Evolutionary conservation across 2,797 vertebrate species (phyloP), one percentile per base, ranked within the genome.

Genomic region (Pangasius larnaudii): DNA sequence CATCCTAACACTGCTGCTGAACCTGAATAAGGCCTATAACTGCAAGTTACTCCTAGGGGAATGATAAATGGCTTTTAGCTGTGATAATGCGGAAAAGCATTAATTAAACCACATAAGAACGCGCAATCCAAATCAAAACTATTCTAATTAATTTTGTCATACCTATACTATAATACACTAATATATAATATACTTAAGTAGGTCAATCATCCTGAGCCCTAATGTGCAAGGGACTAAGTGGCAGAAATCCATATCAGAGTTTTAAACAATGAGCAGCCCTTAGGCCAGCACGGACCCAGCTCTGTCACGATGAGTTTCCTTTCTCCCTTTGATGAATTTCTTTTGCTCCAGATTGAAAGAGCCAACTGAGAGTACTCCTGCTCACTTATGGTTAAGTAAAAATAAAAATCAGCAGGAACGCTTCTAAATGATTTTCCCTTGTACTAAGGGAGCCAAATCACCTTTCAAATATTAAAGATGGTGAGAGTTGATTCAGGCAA

Each of bases 381-480:
- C 90, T 92, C 90, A 87, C 91, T 93, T 93, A 90, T 89, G 89
- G 87, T 91, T 86, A 92, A 92, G 90, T 85, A 89, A 93, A 91
- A 86, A 83, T 77, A 77, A 63, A 93, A 94, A 94, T 94, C 91
- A 90, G 85, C 87, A 91, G 79, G 91, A 94, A 93, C 87, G 87
- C 91, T 87, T 92, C 93, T 94, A 92, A 94, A 94, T 95, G 93
- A 94, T 91, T 91, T 92, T 79, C 86, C 84, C 77, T 81, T 85
- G 80, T 81, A 77, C 33, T 39, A 89, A 89, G 74, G 88, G 89
- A 89, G 90, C 92, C 88, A 92, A 91, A 92, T 92, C 93, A 88
- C 90, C 89, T 92, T 93, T 93, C 91, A 93, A 88, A 93, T 94
- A 94, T 91, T 92, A 90, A 93, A 94, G 87, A 92, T 89, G 90